These are phyloP conservation scores for Drosophila pseudoobscura DNA, from an alignment of 1,140 invertebrate genomes.

Conservation along the genomic window DNA sequence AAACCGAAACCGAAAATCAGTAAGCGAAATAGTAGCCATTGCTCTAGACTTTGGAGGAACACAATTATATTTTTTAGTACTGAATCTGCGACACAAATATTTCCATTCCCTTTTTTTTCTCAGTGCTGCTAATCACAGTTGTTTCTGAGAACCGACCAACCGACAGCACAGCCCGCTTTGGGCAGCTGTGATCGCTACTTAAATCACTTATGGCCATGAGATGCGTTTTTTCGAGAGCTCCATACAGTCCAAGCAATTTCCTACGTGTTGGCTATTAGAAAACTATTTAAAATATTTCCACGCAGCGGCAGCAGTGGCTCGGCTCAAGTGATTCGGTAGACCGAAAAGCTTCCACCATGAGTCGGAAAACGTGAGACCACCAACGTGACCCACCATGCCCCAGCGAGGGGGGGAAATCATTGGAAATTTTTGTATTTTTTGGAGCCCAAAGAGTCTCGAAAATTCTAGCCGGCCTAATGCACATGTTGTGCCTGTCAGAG, in stretches of 20 bases:
- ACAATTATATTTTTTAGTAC: too few relatives aligned
- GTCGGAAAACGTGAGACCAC: constrained; percentile 76
- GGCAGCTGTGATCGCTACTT: constrained; percentile 43
- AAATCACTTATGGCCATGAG: constrained; percentile 60
- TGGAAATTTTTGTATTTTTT: constrained; percentile 40
- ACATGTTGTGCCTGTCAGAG: constrained; percentile 61
- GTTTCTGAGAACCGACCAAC: constrained; percentile 15
- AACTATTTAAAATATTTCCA: constrained; percentile 80
- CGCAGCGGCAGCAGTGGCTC: constrained; percentile 36
- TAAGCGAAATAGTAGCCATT: too few relatives aligned
- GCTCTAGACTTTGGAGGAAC: too few relatives aligned
- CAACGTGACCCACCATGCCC: constrained; percentile 48
- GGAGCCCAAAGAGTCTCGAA: constrained; percentile 51
- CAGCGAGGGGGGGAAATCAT: constrained; percentile 46
- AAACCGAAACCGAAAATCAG: too few relatives aligned
- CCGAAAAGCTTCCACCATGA: constrained; percentile 45
- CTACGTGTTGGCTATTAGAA: constrained; percentile 71
- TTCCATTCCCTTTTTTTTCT: too few relatives aligned
- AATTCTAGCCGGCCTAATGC: constrained; percentile 50
- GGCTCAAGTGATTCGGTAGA: constrained; percentile 32
- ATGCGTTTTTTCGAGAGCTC: constrained; percentile 35
- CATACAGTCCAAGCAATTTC: constrained; percentile 45
- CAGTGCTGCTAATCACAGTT: constrained; percentile 1
- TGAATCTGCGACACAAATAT: too few relatives aligned
- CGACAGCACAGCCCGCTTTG: constrained; percentile 13